These are phyloP conservation scores for Lysandra coridon DNA, from an alignment of 2,888 invertebrate species.

Conservation along the genomic window DNA sequence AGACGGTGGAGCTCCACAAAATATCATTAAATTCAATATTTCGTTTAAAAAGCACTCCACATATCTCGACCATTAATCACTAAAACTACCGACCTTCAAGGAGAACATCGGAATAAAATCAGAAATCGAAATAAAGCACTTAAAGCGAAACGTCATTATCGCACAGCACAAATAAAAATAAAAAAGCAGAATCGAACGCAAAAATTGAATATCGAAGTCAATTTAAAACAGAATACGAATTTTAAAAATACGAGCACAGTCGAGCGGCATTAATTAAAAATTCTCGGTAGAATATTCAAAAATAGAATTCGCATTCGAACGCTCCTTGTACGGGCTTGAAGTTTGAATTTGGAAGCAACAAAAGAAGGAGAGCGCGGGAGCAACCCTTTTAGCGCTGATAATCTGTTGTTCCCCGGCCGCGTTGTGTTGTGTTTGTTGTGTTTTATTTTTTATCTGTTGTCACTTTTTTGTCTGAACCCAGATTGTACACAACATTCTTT, in stretches of 20 bases:
- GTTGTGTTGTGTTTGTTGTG: constrained; percentile 63
- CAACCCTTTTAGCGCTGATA: constrained; percentile 81
- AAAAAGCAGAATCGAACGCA: constrained; percentile 74
- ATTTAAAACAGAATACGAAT: constrained; percentile 79
- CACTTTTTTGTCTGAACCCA: constrained; percentile 79
- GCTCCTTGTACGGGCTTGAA: constrained; percentile 78
- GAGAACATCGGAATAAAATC: constrained; percentile 79
- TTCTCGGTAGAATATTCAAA: constrained; percentile 81
- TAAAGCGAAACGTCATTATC: constrained; percentile 81
- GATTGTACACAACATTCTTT: constrained; percentile 81
- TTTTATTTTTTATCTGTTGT: constrained; percentile 77
- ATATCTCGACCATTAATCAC: constrained; percentile 79
- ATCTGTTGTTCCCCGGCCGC: constrained; percentile 79
- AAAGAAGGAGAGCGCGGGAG: constrained; percentile 78
- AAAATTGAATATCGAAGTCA: constrained; percentile 79
- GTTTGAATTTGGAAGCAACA: constrained; percentile 80
- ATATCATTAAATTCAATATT: constrained; percentile 80
- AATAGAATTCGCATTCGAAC: constrained; percentile 80
- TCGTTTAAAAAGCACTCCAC: constrained; percentile 79
- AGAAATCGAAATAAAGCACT: constrained; percentile 81
- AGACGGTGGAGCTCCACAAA: constrained; percentile 62
- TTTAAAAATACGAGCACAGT: constrained; percentile 77
- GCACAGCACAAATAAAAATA: constrained; percentile 78
- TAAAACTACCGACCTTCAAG: constrained; percentile 79
- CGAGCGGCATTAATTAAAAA: constrained; percentile 80